Evolutionary conservation across 2,113 vertebrate genomes (phyloP).

Genomic region (Bujurquina vittata): DNA sequence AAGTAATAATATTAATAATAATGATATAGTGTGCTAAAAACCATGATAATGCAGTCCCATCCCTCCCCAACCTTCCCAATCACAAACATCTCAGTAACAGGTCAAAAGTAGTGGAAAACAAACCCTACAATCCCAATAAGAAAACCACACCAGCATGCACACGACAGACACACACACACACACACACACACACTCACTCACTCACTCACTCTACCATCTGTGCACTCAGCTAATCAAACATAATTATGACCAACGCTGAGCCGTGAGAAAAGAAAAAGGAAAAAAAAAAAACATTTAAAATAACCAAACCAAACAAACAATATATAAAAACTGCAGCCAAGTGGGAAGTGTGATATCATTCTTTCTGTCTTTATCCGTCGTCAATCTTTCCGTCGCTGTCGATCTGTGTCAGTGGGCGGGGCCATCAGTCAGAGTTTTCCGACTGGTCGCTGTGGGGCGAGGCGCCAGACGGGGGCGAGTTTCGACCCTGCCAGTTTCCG

Average conservation of each 20-base stretch:
- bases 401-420: conserved; percentile 33
- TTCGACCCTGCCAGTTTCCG: conserved; percentile 87
- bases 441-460: conserved; percentile 89
- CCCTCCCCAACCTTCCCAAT: conserved; percentile 18
- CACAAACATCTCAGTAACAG: conserved; percentile 71
- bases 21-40: conserved; percentile 75
- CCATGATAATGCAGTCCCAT: conserved; percentile 62
- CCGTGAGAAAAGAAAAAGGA: conserved; percentile 20
- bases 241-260: conserved; percentile 51
- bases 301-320: conserved; percentile 54
- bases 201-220: conserved; percentile 48
- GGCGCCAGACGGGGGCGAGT: conserved; percentile 84
- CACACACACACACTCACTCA: conserved; percentile 47
- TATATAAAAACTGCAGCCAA: conserved; percentile 67
- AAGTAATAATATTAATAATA: conserved; percentile 74
- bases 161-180: conserved; percentile 28
- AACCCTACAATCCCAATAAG: conserved; percentile 55
- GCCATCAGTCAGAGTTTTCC: conserved; percentile 89
- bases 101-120: conserved; percentile 70
- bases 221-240: conserved; percentile 59
- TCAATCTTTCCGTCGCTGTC: conserved; percentile 59
- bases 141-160: conserved; percentile 69
- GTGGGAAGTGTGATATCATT: conserved; percentile 73
- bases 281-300: conserved; percentile 48
- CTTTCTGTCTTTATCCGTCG: conserved; percentile 58